A percentile compares a stretch with the other conserved stretches of the same genome.
Evolutionary conservation across 1,140 invertebrate species (phyloP).

Genomic region (Steinernema khuongi): DNA sequence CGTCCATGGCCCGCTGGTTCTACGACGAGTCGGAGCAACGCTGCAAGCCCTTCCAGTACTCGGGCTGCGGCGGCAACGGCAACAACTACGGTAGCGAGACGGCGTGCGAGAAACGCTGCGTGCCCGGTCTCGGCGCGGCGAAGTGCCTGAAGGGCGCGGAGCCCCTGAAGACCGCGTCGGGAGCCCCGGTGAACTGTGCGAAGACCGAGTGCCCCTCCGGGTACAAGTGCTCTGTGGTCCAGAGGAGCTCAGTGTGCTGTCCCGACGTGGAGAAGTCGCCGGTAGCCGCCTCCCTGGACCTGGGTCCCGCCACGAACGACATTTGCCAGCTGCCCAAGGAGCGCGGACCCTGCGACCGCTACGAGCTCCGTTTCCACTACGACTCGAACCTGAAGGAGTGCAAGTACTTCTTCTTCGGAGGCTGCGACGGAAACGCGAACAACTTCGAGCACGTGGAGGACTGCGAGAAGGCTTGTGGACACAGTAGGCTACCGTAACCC

Average conservation of each 20-base stretch:
- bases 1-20: constrained; percentile 40
- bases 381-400: constrained; percentile 63
- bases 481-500: constrained; percentile 7
- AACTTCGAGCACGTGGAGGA: constrained; percentile 74
- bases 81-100: constrained; percentile 57
- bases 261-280: constrained; percentile 44
- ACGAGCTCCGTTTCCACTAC: constrained; percentile 57
- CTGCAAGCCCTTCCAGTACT: constrained; percentile 47
- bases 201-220: constrained; percentile 48
- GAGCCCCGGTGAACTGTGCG: constrained; percentile 47
- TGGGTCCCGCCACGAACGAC: not conserved
- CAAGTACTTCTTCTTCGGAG: constrained; percentile 72
- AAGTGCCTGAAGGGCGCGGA: constrained; percentile 36
- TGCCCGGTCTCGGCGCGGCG: constrained; percentile 26
- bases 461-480: constrained; percentile 73
- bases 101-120: constrained; percentile 53
- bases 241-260: constrained; percentile 46
- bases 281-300: not conserved
- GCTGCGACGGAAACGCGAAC: constrained; percentile 78
- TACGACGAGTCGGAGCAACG: constrained; percentile 45
- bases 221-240: constrained; percentile 45
- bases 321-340: constrained; percentile 52
- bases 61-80: constrained; percentile 60
- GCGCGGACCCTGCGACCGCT: constrained; percentile 56
- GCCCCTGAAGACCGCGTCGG: constrained; percentile 42